Evolutionary conservation across 2,888 invertebrate species (phyloP), one percentile per base, ranked within the genome.

Genomic region (Pollenia amentaria): DNA sequence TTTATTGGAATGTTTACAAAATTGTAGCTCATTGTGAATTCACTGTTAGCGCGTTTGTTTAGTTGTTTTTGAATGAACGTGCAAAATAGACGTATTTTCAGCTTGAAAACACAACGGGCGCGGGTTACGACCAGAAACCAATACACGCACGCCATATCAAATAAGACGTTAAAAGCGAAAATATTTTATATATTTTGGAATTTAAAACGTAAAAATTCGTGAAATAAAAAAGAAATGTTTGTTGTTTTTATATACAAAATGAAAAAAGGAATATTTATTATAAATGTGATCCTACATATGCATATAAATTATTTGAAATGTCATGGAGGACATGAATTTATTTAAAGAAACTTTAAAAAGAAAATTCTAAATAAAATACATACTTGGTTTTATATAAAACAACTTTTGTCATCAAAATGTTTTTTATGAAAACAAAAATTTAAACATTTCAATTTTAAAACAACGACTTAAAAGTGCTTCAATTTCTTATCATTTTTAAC

Each of bases 61-160:
- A 92, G 92, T 93, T 93, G 91, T 92, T 92, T 91, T 91, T 92
- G 92, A 92, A 91, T 91, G 91, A 91, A 93, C 93, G 92, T 92
- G 92, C 91, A 91, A 92, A 92, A 90, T 92, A 92, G 93, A 92
- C 91, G 82, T 69, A 10, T 69, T 70, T 18, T 29, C 16, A 53
- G 10, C 88, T 55, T 21, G 10, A 16, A 38, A 72, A 57, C 14
- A 42, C 18, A 57, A 69, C 44, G 46, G 53, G 65, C 72, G 79
- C 83, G 80, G 57, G 51, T 73, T 77, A 64, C 53, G 44, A 48
- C 53, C 18, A 60, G 29, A 75, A 76, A 73, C 42, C 78, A 62
- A 60, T 48, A 48, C 48, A 55, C 53, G 4, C 57, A 85, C 86
- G 70, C 69, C 75, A 80, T 80, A 75, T 75, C 40, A 46, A 65